phyloP scores from a whole-genome alignment of 2,888 invertebrate species.

The Mimas tiliae region DNA sequence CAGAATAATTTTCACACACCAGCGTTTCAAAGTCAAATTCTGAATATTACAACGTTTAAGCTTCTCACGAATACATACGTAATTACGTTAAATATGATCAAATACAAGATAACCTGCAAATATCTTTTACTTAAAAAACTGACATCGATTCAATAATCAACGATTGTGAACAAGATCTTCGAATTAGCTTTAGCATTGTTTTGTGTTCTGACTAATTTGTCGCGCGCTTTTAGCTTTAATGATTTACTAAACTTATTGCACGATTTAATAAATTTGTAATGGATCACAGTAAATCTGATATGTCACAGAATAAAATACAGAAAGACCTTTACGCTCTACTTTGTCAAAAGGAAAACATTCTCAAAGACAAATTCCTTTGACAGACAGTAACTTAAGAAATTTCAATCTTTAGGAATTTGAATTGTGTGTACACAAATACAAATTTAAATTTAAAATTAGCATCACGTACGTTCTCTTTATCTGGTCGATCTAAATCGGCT shows the following conservation, averaged over 20 bases:
- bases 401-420: conserved; percentile 58
- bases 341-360: conserved; percentile 7
- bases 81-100: not conserved
- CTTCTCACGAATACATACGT: conserved; percentile 1
- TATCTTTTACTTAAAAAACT: too few species aligned
- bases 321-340: not conserved
- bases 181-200: not conserved
- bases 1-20: conserved; percentile 9
- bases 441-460: conserved; percentile 73
- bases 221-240: not conserved
- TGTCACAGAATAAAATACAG: not conserved
- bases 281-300: not conserved
- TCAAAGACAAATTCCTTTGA: conserved; percentile 25
- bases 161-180: not conserved
- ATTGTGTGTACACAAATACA: conserved; percentile 59
- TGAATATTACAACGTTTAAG: conserved; percentile 9
- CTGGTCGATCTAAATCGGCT: conserved; percentile 77
- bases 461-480: conserved; percentile 65
- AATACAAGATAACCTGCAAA: too few species aligned
- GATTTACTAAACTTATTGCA: not conserved
- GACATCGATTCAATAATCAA: not conserved
- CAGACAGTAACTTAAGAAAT: conserved; percentile 55
- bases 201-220: not conserved
- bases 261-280: not conserved
- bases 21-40: conserved; percentile 11